These are phyloP conservation scores for Nothura maculosa DNA, from an alignment of 2,797 vertebrate genomes.

Conservation along the genomic window DNA sequence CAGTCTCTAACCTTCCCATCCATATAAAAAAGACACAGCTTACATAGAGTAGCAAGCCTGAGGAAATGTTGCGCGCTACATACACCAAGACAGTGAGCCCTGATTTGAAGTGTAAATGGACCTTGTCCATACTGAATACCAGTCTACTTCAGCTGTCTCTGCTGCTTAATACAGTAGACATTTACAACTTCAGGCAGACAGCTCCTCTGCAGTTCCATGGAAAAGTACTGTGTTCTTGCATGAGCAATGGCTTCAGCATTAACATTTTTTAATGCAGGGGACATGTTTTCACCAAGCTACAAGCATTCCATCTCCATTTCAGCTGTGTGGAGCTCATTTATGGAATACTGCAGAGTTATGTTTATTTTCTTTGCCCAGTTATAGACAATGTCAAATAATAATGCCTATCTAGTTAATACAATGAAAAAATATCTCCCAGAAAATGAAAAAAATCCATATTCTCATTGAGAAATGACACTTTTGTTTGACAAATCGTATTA, in stretches of 20 bases:
- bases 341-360: background rate
- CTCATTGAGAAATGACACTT: background rate
- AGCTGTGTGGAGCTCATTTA: background rate
- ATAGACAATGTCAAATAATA: background rate
- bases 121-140: background rate
- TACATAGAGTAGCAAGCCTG: background rate
- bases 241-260: background rate
- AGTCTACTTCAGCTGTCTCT: background rate
- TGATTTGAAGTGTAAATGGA: background rate
- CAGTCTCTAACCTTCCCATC: background rate
- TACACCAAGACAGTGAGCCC: background rate
- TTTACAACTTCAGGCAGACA: background rate
- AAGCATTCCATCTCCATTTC: background rate
- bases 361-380: background rate
- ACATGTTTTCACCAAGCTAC: background rate
- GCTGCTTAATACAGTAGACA: background rate
- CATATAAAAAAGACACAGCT: background rate
- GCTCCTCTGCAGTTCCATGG: background rate
- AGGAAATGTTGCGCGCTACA: background rate
- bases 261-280: background rate
- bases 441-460: background rate
- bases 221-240: background rate
- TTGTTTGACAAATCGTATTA: background rate
- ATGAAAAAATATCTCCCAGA: background rate
- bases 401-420: background rate